These are phyloP conservation scores for Sciurus carolinensis DNA, from an alignment of 2,797 vertebrate genomes.

Conservation along the genomic window DNA sequence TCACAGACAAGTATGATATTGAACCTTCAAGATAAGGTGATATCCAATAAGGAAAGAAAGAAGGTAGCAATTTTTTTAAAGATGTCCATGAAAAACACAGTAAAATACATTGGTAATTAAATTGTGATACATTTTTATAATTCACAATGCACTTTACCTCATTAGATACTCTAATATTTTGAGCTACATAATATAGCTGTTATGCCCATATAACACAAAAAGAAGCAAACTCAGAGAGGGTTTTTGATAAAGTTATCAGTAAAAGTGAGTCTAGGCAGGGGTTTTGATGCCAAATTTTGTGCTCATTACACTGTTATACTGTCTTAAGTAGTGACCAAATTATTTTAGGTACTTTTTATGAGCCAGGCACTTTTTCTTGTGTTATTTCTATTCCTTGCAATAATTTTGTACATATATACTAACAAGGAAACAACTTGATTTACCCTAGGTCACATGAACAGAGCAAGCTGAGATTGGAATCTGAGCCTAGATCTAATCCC, in stretches of 20 bases:
- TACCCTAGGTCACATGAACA: background rate
- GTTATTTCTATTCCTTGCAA: background rate
- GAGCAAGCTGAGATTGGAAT: background rate
- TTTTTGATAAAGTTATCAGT: background rate
- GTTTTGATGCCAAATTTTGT: background rate
- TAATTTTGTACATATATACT: background rate
- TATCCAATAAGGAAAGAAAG: constrained; percentile 9
- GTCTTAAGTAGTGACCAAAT: background rate
- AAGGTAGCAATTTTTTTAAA: background rate
- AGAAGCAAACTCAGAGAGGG: background rate
- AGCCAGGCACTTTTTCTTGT: background rate
- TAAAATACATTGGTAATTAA: constrained; percentile 31
- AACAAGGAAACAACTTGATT: background rate
- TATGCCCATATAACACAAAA: background rate
- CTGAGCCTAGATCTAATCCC: background rate
- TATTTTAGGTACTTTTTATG: background rate
- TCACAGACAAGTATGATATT: constrained; percentile 4
- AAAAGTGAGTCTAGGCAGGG: background rate
- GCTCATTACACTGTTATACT: background rate
- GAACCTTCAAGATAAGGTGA: background rate
- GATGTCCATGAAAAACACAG: background rate
- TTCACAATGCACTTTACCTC: background rate
- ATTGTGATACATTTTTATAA: background rate
- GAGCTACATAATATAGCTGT: background rate
- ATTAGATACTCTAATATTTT: background rate